Base-by-base conservation (phyloP, 2,113 vertebrate genomes). In the Muscicapa adusta region DNA sequence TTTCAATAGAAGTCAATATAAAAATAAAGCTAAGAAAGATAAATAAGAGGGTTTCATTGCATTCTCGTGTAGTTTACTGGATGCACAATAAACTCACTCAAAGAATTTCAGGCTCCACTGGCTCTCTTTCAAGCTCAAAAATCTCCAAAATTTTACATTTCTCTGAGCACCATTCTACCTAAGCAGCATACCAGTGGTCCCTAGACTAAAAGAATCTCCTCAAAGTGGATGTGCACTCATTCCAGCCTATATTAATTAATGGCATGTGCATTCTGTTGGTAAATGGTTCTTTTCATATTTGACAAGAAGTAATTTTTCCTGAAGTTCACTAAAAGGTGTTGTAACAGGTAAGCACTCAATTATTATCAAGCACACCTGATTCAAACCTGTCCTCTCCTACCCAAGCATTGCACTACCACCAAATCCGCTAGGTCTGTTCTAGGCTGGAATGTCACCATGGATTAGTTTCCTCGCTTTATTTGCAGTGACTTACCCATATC, bases 1-100 rank as follows among this genome's bases (percentile, higher is more conserved):
- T 95, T 93, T 73, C 71, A 83, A 43, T 73, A 85, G 66, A 96
- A 96, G 78, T 61, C 86, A 89, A 87, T 65, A 89, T 25, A 83
- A 63, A 92, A 90, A 68, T 78, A 79, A 94, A 92, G 38, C n/a
- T 42, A 87, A 79, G n/a, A 72, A 94, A 83, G 42, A 85, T 23
- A 89, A 85, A 67, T 66, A 89, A 79, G 31, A 74, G 8, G 31
- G 33, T 73, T 77, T 80, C 36, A 2, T 43, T 51, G 58, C 43
- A 50, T 60, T 79, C 56, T 40, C 67, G 28, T 58, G 28, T n/a
- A 73, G 76, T 36, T 73, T 2, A 0, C 60, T 85, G 38, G 28
- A 58, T 77, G 43, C 60, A 67, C 1, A 4, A 76, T 33, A 61
- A 93, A 74, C 28, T 60, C 33, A 34, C 12, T 58, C 60, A 68